Evolutionary conservation across 1,140 invertebrate genomes (phyloP), one percentile per base, ranked within the genome.

Genomic region (Cherax quadricarinatus): DNA sequence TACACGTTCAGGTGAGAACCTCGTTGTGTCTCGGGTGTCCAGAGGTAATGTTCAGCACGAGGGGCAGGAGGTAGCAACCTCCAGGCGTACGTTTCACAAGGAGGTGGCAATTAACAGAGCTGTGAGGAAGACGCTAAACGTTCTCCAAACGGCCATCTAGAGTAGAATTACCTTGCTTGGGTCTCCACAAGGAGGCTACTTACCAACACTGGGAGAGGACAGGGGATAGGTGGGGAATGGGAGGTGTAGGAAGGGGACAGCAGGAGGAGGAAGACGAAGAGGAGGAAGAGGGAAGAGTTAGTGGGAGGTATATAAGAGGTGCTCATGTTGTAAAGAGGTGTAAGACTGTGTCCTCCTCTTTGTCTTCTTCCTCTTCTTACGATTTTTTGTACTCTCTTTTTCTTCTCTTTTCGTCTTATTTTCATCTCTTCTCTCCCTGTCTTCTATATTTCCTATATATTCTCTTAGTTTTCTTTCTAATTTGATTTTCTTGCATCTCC

Each of bases 131-230:
- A 24, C 53, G 24, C 62, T 84, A 84, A 84, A 51, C 82, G 82
- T 62, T 21, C 82, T 57, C 82, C 53, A 84, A 84, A 57, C 62
- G 82, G 82, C 82, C 82, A 84, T 84, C 82, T n/a, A 62, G 53
- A 41, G 53, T 62, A 57, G 82, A 84, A 84, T 84, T 57, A 84
- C 53, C 5, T 57, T 5, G 18, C 16, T 41, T 62, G 82, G 82
- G 21, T 84, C 14, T 24, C 82, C n/a, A 21, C 18, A 6, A 62
- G 82, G 57, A 84, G 53, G 62, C 82, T 84, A 62, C 49, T 62
- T 60, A 66, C 57, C 4, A 21, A n/a, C 53, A 60, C 14, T 18
- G 66, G 66, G 66, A 21, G 78, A 41, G 78, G 78, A 30, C 78
- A 48, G 12, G 78, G 78, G 78, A 14, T 41, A 80, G 6, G 78